Evolutionary conservation across 2,888 invertebrate species (phyloP), one percentile per base, ranked within the genome.

Genomic region (Microdon myrmicae): DNA sequence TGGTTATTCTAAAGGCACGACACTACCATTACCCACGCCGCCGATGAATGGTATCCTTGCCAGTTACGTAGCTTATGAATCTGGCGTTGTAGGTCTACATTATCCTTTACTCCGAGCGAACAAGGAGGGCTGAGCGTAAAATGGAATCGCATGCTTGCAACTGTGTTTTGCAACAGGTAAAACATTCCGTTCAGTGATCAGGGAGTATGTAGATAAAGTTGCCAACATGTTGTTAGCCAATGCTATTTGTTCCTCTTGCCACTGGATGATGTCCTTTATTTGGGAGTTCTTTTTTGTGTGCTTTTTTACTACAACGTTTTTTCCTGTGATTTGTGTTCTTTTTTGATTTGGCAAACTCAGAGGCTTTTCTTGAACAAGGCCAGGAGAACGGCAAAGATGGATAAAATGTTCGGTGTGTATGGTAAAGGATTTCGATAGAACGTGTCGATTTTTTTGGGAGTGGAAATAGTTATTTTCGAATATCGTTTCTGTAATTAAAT

Each of bases 201-300:
- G 43, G 47, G 44, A 53, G 34, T 44, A 48, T 59, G 58, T 58
- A 58, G 49, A 48, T 59, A 48, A 59, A 59, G 59, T 59, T 66
- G 66, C 59, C 66, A 66, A 66, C 66, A 66, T 66, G 66, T 64
- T 64, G 58, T 66, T 59, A 54, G 47, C 59, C 64, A 64, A 51
- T 53, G 58, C 55, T 51, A 48, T 43, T 47, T 45, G 19, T 13
- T 10, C 8, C 29, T 8, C 17, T 9, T 32, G 19, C 23, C 25
- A 20, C 31, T 43, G 17, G 37, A 34, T 55, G 22, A 6, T 22
- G 22, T 22, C 8, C 22, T 22, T 22, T 5, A 6, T 22, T 22
- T 22, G 35, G 14, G 28, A 7, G 7, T 22, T 22, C 22, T 22
- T 8, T 22, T 8, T 22, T 5, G 6, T 22, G 22, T 8, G 22